Base-by-base conservation (phyloP, 2,888 invertebrate genomes). In the Sabellastarte sp. region DNA sequence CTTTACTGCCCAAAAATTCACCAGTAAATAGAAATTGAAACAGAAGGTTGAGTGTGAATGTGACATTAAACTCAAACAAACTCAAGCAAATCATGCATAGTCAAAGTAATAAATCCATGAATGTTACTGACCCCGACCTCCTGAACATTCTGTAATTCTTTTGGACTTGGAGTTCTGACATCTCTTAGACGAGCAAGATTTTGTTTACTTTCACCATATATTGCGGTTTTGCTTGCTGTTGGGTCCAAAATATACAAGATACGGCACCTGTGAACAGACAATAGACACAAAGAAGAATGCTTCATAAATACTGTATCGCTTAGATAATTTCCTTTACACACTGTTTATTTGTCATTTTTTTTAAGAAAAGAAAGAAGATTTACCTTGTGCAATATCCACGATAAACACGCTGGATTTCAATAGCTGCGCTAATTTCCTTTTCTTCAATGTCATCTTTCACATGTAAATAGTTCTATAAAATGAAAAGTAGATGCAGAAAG, bases 341-440 rank as follows among this genome's bases (percentile, higher is more conserved):
- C 3, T 58, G n/a, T 33, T 20, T 28, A 1, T 59, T 32, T 41
- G 2, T 4, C 32, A 33, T 32, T 58, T 32, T 58, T 58, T 28
- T 2, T 24, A 57, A 50, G 1, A 10, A 20, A 32, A 53, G 15
- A 28, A 5, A 5, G 24, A 32, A 3, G 15, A 33, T 20, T 26
- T 59, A 75, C 78, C 78, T 73, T 53, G 66, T 50, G 53, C 60
- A 58, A 60, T 76, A 76, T 28, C 77, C 76, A 59, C 78, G 64
- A 68, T 69, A 75, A 55, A 41, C 52, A 58, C 78, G 69, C 67
- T 78, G 78, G 64, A 78, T 76, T 62, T 78, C 78, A 61, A 78
- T 74, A 20, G 76, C 76, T 24, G 77, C 77, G 59, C 73, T 70
- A 56, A 62, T 67, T 58, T 60, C 61, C 1, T 63, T 74, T 57